A percentile compares a stretch with the other conserved stretches of the same genome.
phyloP scores from a whole-genome alignment of 2,113 vertebrate species.

The Xiphophorus maculatus region DNA sequence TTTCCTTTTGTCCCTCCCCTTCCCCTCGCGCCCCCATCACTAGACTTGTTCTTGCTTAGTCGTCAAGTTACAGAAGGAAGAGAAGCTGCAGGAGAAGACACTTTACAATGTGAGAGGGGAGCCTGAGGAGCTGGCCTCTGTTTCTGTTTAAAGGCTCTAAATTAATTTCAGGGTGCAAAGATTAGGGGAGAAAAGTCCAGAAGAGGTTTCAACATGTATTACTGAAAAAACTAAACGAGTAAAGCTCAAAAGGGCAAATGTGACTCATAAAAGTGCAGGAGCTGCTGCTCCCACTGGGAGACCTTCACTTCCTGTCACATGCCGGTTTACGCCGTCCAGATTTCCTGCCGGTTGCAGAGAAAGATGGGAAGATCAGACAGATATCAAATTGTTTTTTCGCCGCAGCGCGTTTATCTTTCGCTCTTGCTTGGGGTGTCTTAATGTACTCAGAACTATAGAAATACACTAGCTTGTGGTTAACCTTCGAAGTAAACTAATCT shows the following conservation, averaged over 20 bases:
- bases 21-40: not conserved
- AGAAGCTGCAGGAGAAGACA: conserved; percentile 5
- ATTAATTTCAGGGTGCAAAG: not conserved
- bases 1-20: not conserved
- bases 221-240: conserved; percentile 3
- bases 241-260: conserved; percentile 40
- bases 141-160: too few species aligned
- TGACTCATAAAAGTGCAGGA: conserved; percentile 66
- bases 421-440: not conserved
- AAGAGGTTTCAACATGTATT: too few species aligned
- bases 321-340: conserved; percentile 51
- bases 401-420: not conserved
- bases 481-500: not conserved
- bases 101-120: not conserved
- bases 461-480: not conserved
- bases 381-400: conserved; percentile 24
- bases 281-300: conserved; percentile 48
- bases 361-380: conserved; percentile 40
- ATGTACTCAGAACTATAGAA: not conserved
- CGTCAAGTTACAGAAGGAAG: conserved; percentile 14
- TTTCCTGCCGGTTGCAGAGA: conserved; percentile 64
- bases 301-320: conserved; percentile 62
- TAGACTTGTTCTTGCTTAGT: conserved; percentile 23
- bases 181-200: not conserved
- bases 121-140: not conserved